Evolutionary conservation across 2,113 vertebrate species (phyloP).

Genomic region (Kobus ellipsiprymnus): DNA sequence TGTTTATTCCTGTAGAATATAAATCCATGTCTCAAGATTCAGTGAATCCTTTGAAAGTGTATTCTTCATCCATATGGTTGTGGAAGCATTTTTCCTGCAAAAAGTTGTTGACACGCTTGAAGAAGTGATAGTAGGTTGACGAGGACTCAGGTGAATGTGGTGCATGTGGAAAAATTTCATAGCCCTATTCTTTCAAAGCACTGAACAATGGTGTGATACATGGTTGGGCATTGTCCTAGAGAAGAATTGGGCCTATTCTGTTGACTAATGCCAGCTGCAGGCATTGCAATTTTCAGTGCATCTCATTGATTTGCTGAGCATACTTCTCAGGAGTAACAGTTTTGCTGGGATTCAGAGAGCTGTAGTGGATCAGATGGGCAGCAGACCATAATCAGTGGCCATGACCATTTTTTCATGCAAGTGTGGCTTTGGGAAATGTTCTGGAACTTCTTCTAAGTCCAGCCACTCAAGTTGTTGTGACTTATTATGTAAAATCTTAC

Average conservation of each 20-base stretch:
- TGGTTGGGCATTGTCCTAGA: rapidly evolving
- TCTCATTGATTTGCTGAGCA: neutral
- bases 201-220: rapidly evolving
- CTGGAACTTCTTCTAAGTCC: neutral
- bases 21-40: neutral
- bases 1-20: neutral
- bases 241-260: neutral
- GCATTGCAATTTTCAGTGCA: neutral
- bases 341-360: neutral
- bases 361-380: neutral
- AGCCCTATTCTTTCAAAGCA: neutral
- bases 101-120: neutral
- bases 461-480: neutral
- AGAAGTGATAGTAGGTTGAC: neutral
- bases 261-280: neutral
- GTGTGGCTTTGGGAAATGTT: neutral
- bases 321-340: neutral
- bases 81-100: neutral
- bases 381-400: neutral
- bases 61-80: neutral
- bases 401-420: neutral
- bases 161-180: neutral
- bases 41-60: neutral
- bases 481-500: neutral
- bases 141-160: neutral